Base-by-base conservation (phyloP, 2,888 invertebrate species). In the Coremacera marginata region DNA sequence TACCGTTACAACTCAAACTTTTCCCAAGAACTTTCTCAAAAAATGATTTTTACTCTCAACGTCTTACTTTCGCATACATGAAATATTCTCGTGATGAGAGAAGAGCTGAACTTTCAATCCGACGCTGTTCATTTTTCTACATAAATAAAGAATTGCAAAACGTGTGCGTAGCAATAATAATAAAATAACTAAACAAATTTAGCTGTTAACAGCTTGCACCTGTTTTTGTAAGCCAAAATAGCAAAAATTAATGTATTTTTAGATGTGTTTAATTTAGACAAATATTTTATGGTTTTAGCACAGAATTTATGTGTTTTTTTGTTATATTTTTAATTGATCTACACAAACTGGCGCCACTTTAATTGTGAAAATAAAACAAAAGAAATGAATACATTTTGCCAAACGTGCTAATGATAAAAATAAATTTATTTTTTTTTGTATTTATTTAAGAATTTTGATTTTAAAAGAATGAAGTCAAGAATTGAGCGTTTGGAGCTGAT, bases 111-210 rank as follows among this genome's bases (percentile, higher is more conserved):
- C 37, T 37, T 37, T 7, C 1, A 37, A 37, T 37, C 37, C 8
- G 44, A 11, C 44, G 11, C 44, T 11, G 44, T 44, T 44, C 11
- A 44, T 44, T 44, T 44, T 44, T 3, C n/a, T n/a, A 44, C 2
- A 37, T 5, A 37, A 37, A 37, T 7, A 5, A 37, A 37, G 5
- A 37, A 37, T 37, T 37, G 14, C 44, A 44, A 44, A 44, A 44
- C 44, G 44, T 44, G 14, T 44, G 63, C 63, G n/a, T 31, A 63
- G 25, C 51, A 68, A 52, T 68, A 67, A 22, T 67, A 68, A 68
- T 68, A 14, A 51, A 34, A 68, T 68, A 68, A 51, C 49, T 68
- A 68, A 68, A 27, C 68, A 51, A 68, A 51, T 16, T 68, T 51
- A 49, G 25, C 7, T 51, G 68, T 27, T 68, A 68, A 68, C 68